phyloP scores from a whole-genome alignment of 2,888 invertebrate genomes.

The Uropetala carovei region DNA sequence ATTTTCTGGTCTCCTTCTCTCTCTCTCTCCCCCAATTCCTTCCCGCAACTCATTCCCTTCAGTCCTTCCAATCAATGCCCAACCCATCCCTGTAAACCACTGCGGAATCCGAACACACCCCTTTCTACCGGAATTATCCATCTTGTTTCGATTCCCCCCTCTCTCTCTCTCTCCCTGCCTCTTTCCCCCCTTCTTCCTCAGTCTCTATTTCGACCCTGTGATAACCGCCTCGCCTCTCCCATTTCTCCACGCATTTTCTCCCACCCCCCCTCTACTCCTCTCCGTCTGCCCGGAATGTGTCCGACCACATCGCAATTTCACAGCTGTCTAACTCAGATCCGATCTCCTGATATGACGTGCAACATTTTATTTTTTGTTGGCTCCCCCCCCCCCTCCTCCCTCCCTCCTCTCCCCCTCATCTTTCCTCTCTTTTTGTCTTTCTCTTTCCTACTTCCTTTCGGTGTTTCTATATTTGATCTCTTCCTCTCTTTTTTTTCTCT shows the following conservation, averaged over 20 bases:
- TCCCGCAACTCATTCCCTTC: not conserved
- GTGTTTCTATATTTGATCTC: not conserved
- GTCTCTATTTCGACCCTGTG: no score
- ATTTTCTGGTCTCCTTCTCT: not conserved
- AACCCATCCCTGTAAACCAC: not conserved
- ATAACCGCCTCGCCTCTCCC: not conserved
- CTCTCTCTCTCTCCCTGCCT: not conserved
- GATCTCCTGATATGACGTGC: slow-evolving; percentile 58
- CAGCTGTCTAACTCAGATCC: slow-evolving; percentile 64
- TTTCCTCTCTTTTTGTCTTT: not conserved
- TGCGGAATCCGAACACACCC: not conserved
- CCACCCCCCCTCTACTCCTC: slow-evolving; percentile 5
- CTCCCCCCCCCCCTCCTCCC: not conserved
- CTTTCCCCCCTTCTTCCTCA: not conserved
- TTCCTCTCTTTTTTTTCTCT: no score
- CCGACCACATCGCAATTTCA: slow-evolving; percentile 63
- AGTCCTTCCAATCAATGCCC: not conserved
- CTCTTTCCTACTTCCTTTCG: not conserved
- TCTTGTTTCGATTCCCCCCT: not conserved
- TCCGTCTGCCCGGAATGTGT: not conserved
- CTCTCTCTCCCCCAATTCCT: not conserved
- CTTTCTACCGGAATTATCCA: slow-evolving; percentile 4
- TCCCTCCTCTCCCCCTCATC: not conserved
- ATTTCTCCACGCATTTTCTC: not conserved
- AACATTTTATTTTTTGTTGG: slow-evolving; percentile 46